Conservation (phyloP, 2,888 invertebrate genomes). For the Amiota mariae region DNA sequence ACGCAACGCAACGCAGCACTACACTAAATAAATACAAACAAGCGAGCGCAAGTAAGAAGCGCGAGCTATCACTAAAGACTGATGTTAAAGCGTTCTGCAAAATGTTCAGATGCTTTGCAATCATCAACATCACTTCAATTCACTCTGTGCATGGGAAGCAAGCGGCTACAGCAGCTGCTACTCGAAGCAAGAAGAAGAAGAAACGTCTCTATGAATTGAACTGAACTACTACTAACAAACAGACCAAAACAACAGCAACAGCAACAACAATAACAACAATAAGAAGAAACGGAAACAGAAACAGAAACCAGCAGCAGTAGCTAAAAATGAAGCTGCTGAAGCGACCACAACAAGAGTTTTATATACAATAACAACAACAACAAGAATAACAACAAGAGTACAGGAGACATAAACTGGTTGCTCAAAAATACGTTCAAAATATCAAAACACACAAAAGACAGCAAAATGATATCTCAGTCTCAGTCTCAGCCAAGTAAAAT, state of each 20-base stretch:
- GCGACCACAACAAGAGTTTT: constrained; percentile 46
- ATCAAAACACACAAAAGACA: too few species aligned
- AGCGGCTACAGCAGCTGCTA: constrained; percentile 41
- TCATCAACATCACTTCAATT: constrained; percentile 35
- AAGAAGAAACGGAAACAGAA: constrained; percentile 42
- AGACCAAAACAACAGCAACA: constrained; percentile 43
- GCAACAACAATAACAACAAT: constrained; percentile 44
- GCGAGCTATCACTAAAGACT: constrained; percentile 72
- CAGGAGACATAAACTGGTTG: constrained; percentile 33
- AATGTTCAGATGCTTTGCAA: constrained; percentile 57
- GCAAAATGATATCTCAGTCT: neutral
- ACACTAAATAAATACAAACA: constrained; percentile 28
- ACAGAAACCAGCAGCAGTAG: constrained; percentile 50
- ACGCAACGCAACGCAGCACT: constrained; percentile 33
- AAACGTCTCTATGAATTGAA: neutral
- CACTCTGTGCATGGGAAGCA: constrained; percentile 37
- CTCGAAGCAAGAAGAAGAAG: neutral
- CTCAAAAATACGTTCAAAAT: constrained; percentile 5
- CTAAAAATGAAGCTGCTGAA: constrained; percentile 55
- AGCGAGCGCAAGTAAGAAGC: constrained; percentile 67
- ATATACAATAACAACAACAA: constrained; percentile 50
- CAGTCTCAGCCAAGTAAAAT: neutral
- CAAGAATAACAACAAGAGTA: constrained; percentile 40
- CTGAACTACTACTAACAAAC: constrained; percentile 23
- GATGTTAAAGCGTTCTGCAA: constrained; percentile 72